Base-by-base conservation (phyloP, 2,888 invertebrate genomes). In the Tetragonisca angustula region DNA sequence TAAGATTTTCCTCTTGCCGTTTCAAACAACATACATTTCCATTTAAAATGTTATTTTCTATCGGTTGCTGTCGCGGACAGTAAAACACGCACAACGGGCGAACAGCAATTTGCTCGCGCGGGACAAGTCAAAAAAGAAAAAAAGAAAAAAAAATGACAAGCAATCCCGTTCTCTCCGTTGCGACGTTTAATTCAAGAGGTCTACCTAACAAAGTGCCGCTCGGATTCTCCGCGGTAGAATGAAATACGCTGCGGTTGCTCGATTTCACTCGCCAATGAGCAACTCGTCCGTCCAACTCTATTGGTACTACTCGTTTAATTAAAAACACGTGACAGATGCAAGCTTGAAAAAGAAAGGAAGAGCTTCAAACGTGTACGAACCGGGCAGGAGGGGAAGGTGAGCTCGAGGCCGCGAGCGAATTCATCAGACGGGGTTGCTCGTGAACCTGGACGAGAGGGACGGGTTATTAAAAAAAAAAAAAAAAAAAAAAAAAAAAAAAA, bases 391-490 rank as follows among this genome's bases (percentile, higher is more conserved):
- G 6, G 15, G 32, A 54, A 4, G 21, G 11, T 27, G 54, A 15
- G 64, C 62, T 54, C 52, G 59, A 50, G n/a, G 27, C 24, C 21
- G 52, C 24, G 61, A 17, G n/a, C 24, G 80, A 59, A 80, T 78
- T 71, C 70, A 79, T 71, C 36, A 21, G 64, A 17, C 56, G 56
- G 17, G 32, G 65, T 64, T 36, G 49, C 36, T 79, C 70, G 36
- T 17, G 79, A 27, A 27, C 36, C 54, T 21, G 24, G 64, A 9
- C 49, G 17, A 70, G 70, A 59, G 59, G 11, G 43, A 43, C 43
- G 43, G 52, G 81, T 81, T 81, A 81, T 81, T 73, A 81, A 81
- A 81, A 62, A 75, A 81, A 75, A 67, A 74, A 68, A 75, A 81
- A 75, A 81, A 81, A 80, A 68, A 71, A 81, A 75, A 62, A 75